Conservation (phyloP, 2,888 invertebrate species). For the Tuberolachnus salignus region DNA sequence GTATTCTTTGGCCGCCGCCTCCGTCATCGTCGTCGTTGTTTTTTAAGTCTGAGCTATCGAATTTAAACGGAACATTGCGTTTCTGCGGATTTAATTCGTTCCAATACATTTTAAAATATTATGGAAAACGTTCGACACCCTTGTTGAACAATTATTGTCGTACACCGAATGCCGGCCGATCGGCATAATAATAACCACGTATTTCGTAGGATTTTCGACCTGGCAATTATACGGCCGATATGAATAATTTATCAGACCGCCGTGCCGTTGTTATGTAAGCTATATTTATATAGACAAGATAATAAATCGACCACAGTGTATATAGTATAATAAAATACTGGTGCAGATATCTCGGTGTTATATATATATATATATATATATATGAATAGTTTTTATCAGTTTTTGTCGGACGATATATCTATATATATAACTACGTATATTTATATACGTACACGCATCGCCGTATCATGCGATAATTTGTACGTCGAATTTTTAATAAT, state of each 20-base stretch:
- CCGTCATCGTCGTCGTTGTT: background rate
- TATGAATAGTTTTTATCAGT: too few relatives aligned
- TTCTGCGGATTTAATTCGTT: conserved; percentile 34
- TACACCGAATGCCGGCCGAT: background rate
- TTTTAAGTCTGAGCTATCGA: conserved; percentile 3
- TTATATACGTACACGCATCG: too few relatives aligned
- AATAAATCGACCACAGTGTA: background rate
- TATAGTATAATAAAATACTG: too few relatives aligned
- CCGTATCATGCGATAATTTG: too few relatives aligned
- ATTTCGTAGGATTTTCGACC: background rate
- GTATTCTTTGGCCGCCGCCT: too few relatives aligned
- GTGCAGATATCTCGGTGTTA: too few relatives aligned
- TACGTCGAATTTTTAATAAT: too few relatives aligned
- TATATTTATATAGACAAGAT: background rate
- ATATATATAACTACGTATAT: too few relatives aligned
- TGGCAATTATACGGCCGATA: background rate
- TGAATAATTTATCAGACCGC: conserved; percentile 14
- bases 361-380: too few relatives aligned
- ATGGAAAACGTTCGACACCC: too few relatives aligned
- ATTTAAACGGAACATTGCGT: background rate
- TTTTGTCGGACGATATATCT: too few relatives aligned
- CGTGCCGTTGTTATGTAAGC: too few relatives aligned
- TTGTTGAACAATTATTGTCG: background rate
- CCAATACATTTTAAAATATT: conserved; percentile 10
- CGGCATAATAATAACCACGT: background rate